Evolutionary conservation across 2,888 invertebrate species (phyloP).

Genomic region (Tetragonisca angustula): DNA sequence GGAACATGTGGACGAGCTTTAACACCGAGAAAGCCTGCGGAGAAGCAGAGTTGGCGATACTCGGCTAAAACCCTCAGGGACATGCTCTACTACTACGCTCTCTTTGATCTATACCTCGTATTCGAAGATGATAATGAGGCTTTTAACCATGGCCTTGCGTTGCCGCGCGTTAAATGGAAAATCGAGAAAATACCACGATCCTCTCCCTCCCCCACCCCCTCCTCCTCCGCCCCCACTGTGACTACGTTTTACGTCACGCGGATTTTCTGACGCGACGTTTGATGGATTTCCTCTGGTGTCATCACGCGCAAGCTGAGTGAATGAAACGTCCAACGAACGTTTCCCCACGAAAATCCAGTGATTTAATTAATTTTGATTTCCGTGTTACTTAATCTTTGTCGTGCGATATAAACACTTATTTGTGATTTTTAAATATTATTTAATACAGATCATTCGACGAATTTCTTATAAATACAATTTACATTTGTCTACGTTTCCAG

Average conservation of each 20-base stretch:
- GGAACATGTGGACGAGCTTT: constrained; percentile 25
- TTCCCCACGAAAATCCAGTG: too few species aligned
- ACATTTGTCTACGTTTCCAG: too few species aligned
- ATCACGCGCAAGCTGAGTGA: constrained; percentile 7
- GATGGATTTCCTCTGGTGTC: constrained; percentile 23
- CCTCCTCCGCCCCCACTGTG: background rate
- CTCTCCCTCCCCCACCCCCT: too few species aligned
- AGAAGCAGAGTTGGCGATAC: constrained; percentile 58
- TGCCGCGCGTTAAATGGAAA: constrained; percentile 54
- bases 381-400: too few species aligned
- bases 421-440: too few species aligned
- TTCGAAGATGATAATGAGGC: constrained; percentile 67
- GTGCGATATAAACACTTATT: too few species aligned
- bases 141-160: constrained; percentile 66
- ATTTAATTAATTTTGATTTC: too few species aligned
- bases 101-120: constrained; percentile 52
- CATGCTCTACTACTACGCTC: constrained; percentile 48
- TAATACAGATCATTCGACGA: too few species aligned
- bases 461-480: too few species aligned
- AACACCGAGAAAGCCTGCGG: constrained; percentile 60
- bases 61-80: constrained; percentile 61
- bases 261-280: constrained; percentile 19
- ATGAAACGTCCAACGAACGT: background rate
- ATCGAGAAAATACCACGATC: constrained; percentile 44
- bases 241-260: constrained; percentile 35